Evolutionary conservation across 1,140 invertebrate genomes (phyloP).

Genomic region (Cotesia chilonis): DNA sequence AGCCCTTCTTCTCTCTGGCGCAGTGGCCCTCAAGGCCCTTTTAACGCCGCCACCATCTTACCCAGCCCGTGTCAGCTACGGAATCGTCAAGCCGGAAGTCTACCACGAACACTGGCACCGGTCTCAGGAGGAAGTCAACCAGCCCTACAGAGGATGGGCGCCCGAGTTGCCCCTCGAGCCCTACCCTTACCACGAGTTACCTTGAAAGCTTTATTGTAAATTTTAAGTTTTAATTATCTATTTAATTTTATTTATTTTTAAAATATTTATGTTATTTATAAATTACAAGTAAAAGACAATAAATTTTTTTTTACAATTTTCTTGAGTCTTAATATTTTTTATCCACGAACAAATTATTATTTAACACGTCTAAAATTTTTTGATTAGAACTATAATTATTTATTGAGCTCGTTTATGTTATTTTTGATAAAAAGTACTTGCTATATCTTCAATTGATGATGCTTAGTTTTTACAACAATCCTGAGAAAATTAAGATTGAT

Average conservation of each 20-base stretch:
- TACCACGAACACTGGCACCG: slow-evolving; percentile 67
- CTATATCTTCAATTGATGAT: too few relatives aligned
- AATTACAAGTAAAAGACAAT: too few relatives aligned
- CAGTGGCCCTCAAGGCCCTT: slow-evolving; percentile 65
- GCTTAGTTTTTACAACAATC: too few relatives aligned
- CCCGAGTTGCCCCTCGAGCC: slow-evolving; percentile 56
- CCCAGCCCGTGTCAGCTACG: slow-evolving; percentile 63
- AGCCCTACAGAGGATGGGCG: slow-evolving; percentile 58
- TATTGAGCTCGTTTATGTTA: too few relatives aligned
- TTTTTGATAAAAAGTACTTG: too few relatives aligned
- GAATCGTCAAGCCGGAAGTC: slow-evolving; percentile 62
- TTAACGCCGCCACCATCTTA: slow-evolving; percentile 55
- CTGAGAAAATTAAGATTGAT: too few relatives aligned
- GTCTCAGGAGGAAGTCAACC: slow-evolving; percentile 58
- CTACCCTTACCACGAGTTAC: slow-evolving; percentile 57
- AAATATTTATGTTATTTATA: too few relatives aligned
- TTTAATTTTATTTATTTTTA: slow-evolving; percentile 3
- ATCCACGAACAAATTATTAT: too few relatives aligned
- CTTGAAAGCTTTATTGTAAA: slow-evolving; percentile 36
- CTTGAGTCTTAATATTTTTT: too few relatives aligned
- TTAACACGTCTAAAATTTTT: too few relatives aligned
- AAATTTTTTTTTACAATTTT: too few relatives aligned
- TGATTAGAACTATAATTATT: too few relatives aligned
- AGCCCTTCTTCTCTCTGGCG: slow-evolving; percentile 70
- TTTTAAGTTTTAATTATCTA: slow-evolving; percentile 46